Evolutionary conservation across 1,140 invertebrate species (phyloP), one percentile per base, ranked within the genome.

Genomic region (Amyelois transitella): DNA sequence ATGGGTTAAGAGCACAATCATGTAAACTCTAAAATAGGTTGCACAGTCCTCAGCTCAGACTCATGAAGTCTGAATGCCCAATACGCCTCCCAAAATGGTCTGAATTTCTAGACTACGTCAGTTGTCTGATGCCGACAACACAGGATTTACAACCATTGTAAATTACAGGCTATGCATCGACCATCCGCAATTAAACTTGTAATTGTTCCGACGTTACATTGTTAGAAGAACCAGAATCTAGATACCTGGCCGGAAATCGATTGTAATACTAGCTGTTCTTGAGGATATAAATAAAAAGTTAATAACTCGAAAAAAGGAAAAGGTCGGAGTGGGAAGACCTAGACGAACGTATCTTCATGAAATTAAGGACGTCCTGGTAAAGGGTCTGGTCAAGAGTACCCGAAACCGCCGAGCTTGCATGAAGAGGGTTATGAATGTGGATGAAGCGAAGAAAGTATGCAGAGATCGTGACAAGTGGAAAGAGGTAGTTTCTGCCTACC

Each of bases 11-110:
- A n/a, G n/a, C n/a, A n/a, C n/a, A n/a, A n/a, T n/a, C 22, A 24
- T 24, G 22, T 3, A 5, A 24, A 5, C 8, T 3, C 8, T 8
- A 24, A 24, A 38, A 38, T 38, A 6, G 12, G 17, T 38, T 14
- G 10, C 50, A 51, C 20, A 12, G 14, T 8, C n/a, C 12, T 8
- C 14, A 10, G 3, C n/a, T 38, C 44, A 63, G 44, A 43, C 43
- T 48, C 52, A 54, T n/a, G 47, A 58, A 43, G 20, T 49, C 52
- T 55, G 55, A 63, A 58, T 24, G 17, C 24, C 53, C 43, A 55
- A 48, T 48, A 47, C 24, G 50, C 22, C 43, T 19, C 24, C 53
- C 43, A 55, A 48, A 51, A 47, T 32, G 50, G 18, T 10, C 25
- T n/a, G n/a, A n/a, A 14, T 3, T 14, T 38, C n/a, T 14, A 38